phyloP scores from a whole-genome alignment of 2,888 invertebrate species.

The Conchocele bisecta region DNA sequence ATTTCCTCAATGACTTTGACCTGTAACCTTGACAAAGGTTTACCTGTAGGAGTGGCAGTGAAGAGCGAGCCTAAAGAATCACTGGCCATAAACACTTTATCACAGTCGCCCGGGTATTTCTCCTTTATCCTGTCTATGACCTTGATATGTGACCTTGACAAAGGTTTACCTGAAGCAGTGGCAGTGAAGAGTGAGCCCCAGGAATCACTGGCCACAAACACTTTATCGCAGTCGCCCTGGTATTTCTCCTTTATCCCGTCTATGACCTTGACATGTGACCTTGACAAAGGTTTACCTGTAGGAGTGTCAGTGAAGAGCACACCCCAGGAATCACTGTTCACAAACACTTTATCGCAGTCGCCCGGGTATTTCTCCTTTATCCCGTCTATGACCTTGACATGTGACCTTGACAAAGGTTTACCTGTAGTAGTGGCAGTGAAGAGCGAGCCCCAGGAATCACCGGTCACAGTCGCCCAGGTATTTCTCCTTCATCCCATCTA shows the following conservation, averaged over 20 bases:
- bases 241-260: constrained; percentile 87
- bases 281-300: constrained; percentile 39
- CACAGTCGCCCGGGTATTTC: constrained; percentile 64
- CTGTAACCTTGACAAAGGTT: no score
- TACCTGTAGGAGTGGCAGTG: constrained; percentile 84
- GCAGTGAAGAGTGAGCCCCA: constrained; percentile 93
- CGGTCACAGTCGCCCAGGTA: constrained; percentile 87
- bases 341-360: constrained; percentile 86
- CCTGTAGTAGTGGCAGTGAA: constrained; percentile 86
- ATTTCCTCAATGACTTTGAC: no score
- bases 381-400: constrained; percentile 87
- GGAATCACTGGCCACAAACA: constrained; percentile 93
- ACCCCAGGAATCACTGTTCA: constrained; percentile 94
- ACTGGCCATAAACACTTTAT: neutral
- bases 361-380: constrained; percentile 87
- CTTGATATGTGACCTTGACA: constrained; percentile 86
- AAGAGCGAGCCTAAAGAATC: constrained; percentile 85
- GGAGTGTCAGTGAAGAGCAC: constrained; percentile 90
- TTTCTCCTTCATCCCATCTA: constrained; percentile 86
- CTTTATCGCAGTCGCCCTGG: constrained; percentile 86
- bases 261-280: constrained; percentile 88
- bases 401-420: constrained; percentile 83
- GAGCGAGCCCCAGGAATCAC: constrained; percentile 94
- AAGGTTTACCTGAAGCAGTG: constrained; percentile 53
- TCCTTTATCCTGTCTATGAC: constrained; percentile 87